Conservation (phyloP, 2,888 invertebrate genomes). For the Cyclophora punctaria region DNA sequence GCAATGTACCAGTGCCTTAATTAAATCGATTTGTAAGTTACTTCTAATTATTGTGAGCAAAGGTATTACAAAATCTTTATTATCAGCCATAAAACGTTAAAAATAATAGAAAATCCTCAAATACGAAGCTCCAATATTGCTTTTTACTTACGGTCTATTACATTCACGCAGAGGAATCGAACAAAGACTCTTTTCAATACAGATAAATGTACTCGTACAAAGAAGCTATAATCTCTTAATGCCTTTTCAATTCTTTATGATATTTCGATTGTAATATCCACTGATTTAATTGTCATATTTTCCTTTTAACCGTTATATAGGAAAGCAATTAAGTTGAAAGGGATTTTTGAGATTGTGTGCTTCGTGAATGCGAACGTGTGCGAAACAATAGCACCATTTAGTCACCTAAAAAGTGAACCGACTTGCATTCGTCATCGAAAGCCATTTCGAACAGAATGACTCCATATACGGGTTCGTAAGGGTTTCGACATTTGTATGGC, state of each 20-base stretch:
- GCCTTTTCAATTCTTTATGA: slow-evolving; percentile 33
- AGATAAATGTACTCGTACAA: slow-evolving; percentile 31
- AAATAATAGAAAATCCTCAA: slow-evolving; percentile 3
- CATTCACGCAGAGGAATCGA: slow-evolving; percentile 41
- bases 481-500: slow-evolving; percentile 28
- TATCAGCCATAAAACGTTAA: too few relatives aligned
- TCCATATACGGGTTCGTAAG: slow-evolving; percentile 35
- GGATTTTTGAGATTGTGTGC: slow-evolving; percentile 23
- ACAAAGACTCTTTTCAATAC: slow-evolving; percentile 49
- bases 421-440: slow-evolving; percentile 69
- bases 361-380: slow-evolving; percentile 31
- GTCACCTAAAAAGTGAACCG: slow-evolving; percentile 62
- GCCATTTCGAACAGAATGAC: slow-evolving; percentile 61
- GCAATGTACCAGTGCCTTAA: background rate
- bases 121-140: slow-evolving; percentile 44
- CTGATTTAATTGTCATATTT: slow-evolving; percentile 12
- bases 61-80: too few relatives aligned
- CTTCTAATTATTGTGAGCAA: too few relatives aligned
- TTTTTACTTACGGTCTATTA: slow-evolving; percentile 31
- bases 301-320: background rate
- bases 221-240: slow-evolving; percentile 32
- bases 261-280: slow-evolving; percentile 20
- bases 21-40: too few relatives aligned
- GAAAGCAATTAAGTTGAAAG: background rate
- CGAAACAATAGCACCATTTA: slow-evolving; percentile 68